phyloP scores from a whole-genome alignment of 2,113 vertebrate genomes.

The Pterocles burchelli region DNA sequence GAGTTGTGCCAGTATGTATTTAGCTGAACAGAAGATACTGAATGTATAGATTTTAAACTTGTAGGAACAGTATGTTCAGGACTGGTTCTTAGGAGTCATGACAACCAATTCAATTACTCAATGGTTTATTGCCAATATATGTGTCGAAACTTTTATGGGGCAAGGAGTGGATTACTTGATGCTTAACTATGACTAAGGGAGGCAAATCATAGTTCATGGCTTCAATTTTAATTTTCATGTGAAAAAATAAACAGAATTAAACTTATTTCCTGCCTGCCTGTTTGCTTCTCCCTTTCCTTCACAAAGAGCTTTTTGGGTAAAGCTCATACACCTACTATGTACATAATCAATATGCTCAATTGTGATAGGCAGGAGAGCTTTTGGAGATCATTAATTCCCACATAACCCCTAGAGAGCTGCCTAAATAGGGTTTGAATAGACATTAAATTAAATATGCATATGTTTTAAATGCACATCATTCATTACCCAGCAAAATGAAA shows the following conservation, averaged over 20 bases:
- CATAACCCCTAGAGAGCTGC: constrained; percentile 35
- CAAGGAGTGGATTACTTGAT: constrained; percentile 10
- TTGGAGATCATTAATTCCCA: constrained; percentile 57
- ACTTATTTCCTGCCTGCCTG: background rate
- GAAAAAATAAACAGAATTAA: constrained; percentile 46
- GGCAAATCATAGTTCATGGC: background rate
- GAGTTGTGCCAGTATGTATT: background rate
- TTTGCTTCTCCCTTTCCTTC: background rate
- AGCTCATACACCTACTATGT: background rate
- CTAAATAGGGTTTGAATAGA: constrained; percentile 17
- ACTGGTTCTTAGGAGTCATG: constrained; percentile 61
- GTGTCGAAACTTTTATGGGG: constrained; percentile 27
- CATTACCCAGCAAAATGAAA: constrained; percentile 66
- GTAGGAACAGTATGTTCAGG: constrained; percentile 39
- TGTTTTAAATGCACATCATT: constrained; percentile 59
- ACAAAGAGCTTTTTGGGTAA: constrained; percentile 19
- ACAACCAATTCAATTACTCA: constrained; percentile 38
- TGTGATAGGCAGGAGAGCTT: constrained; percentile 40
- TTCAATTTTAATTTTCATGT: constrained; percentile 33
- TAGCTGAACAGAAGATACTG: constrained; percentile 28
- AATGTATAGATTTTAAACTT: constrained; percentile 55
- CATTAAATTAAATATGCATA: constrained; percentile 66
- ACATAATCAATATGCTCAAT: constrained; percentile 32
- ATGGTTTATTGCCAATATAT: constrained; percentile 38
- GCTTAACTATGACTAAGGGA: background rate